Evolutionary conservation across 2,797 vertebrate genomes (phyloP).

Genomic region (Cyclura pinguis): DNA sequence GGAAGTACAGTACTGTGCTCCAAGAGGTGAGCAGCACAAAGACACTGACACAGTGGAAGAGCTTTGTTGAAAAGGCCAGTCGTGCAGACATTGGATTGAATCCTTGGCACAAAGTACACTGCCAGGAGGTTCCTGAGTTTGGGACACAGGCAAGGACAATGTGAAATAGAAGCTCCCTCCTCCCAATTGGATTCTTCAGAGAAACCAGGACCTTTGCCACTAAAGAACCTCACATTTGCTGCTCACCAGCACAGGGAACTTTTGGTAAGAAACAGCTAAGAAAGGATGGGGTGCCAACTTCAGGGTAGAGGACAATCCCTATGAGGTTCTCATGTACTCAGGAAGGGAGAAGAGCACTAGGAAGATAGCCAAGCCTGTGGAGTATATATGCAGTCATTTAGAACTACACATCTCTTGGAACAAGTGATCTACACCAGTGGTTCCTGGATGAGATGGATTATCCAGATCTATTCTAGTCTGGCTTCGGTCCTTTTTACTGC

Average conservation of each 20-base stretch:
- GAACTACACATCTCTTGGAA: not conserved
- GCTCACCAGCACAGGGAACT: too few relatives aligned
- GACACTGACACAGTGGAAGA: not conserved
- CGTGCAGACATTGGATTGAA: too few relatives aligned
- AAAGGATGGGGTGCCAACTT: not conserved
- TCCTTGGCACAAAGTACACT: too few relatives aligned
- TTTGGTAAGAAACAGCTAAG: not conserved
- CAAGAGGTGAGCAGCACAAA: not conserved
- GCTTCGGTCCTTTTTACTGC: too few relatives aligned
- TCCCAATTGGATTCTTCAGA: not conserved
- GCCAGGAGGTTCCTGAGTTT: too few relatives aligned
- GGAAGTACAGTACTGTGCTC: not conserved
- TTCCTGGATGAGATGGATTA: too few relatives aligned
- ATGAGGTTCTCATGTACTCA: not conserved
- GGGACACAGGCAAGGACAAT: too few relatives aligned
- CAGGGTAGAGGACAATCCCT: not conserved
- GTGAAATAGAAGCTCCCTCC: not conserved
- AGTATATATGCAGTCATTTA: not conserved
- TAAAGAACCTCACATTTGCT: too few relatives aligned
- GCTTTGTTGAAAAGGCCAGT: not conserved
- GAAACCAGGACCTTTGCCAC: too few relatives aligned
- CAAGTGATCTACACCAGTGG: not conserved
- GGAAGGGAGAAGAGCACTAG: not conserved
- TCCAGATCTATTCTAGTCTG: too few relatives aligned
- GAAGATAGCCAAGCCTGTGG: not conserved